phyloP scores from a whole-genome alignment of 2,113 vertebrate genomes.

The Chloebia gouldiae region DNA sequence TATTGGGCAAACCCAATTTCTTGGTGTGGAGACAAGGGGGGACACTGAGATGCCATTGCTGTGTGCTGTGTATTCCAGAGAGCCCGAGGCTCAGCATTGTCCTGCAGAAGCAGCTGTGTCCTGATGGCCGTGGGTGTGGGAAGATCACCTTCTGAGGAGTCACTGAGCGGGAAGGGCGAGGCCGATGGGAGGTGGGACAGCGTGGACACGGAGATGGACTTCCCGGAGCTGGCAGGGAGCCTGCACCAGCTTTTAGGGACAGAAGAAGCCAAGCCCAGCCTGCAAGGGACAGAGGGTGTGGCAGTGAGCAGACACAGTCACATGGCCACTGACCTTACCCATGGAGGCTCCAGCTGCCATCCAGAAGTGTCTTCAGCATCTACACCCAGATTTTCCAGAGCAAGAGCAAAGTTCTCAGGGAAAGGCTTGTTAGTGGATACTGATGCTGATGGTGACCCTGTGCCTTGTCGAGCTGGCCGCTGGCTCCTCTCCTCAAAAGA shows the following conservation, averaged over 20 bases:
- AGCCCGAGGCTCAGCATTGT: not conserved
- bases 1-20: not conserved
- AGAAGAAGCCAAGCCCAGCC: not conserved
- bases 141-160: constrained; percentile 22
- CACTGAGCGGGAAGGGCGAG: constrained; percentile 1
- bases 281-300: not conserved
- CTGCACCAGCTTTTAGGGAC: not conserved
- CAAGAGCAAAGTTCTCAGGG: not conserved
- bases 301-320: not conserved
- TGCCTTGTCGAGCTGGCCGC: fast-evolving
- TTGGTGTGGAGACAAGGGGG: fast-evolving
- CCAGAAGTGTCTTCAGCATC: constrained; percentile 57
- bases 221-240: not conserved
- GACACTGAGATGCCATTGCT: fast-evolving
- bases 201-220: not conserved
- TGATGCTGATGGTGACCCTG: fast-evolving
- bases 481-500: not conserved
- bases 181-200: not conserved
- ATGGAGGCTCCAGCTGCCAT: not conserved
- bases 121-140: constrained; percentile 70
- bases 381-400: constrained; percentile 29
- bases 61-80: constrained; percentile 19
- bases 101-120: not conserved
- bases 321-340: not conserved
- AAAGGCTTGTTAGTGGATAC: constrained; percentile 10